These are phyloP conservation scores for Zaprionus vittiger DNA, from an alignment of 1,140 invertebrate species.

Conservation along the genomic window DNA sequence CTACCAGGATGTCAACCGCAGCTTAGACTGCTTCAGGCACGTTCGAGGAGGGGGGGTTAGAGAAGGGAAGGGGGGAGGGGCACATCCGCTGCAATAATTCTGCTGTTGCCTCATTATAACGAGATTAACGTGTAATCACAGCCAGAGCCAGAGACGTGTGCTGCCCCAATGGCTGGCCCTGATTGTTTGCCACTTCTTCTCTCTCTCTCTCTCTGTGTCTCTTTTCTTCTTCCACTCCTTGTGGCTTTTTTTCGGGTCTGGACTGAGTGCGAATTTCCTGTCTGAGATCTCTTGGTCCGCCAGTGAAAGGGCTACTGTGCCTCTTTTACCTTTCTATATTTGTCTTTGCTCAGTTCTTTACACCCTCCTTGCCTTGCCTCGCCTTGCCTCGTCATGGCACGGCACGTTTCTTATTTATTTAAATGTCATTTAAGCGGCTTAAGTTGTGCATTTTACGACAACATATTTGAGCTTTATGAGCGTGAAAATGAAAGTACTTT, in stretches of 20 bases:
- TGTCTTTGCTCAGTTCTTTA: slow-evolving; percentile 44
- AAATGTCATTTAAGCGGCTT: slow-evolving; percentile 80
- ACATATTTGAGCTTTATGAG: slow-evolving; percentile 72
- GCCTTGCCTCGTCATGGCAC: neutral
- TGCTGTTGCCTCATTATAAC: slow-evolving; percentile 74
- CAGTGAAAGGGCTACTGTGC: slow-evolving; percentile 67
- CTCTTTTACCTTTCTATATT: slow-evolving; percentile 63
- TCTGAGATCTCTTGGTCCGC: neutral
- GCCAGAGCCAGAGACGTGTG: slow-evolving; percentile 39
- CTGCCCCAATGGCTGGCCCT: slow-evolving; percentile 6
- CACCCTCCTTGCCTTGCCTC: neutral
- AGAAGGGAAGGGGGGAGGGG: neutral
- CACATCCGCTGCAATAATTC: slow-evolving; percentile 70
- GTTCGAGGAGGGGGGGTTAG: slow-evolving; percentile 6
- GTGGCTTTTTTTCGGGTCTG: slow-evolving; percentile 29
- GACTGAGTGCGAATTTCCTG: slow-evolving; percentile 66
- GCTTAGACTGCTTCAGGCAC: slow-evolving; percentile 52
- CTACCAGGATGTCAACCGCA: slow-evolving; percentile 76
- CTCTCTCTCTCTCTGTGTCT: neutral
- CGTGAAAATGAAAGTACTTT: slow-evolving; percentile 81
- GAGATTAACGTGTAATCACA: slow-evolving; percentile 79
- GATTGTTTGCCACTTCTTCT: slow-evolving; percentile 10
- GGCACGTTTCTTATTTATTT: slow-evolving; percentile 56
- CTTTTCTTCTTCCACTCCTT: neutral
- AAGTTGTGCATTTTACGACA: slow-evolving; percentile 66